These are phyloP conservation scores for Timema podura DNA, from an alignment of 2,888 invertebrate genomes.

Conservation along the genomic window DNA sequence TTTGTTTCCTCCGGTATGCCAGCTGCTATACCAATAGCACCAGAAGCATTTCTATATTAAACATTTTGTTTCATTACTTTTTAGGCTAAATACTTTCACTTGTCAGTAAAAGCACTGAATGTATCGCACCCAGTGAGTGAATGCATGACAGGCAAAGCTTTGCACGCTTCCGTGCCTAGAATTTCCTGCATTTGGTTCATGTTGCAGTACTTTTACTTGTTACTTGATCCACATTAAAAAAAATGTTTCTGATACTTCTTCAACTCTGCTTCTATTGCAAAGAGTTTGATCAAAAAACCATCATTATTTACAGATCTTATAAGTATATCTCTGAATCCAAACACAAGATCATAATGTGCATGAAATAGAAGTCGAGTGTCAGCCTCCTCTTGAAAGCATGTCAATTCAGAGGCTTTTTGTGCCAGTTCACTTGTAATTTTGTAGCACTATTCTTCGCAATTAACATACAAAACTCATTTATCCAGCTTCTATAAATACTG, in stretches of 20 bases:
- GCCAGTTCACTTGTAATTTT: slow-evolving; percentile 6
- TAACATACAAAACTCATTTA: slow-evolving; percentile 3
- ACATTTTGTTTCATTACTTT: not conserved
- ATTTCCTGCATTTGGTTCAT: not conserved
- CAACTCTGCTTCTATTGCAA: not conserved
- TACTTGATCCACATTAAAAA: not conserved
- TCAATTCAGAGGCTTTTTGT: not conserved
- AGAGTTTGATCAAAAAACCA: not conserved
- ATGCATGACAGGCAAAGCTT: not conserved
- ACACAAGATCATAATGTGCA: not conserved
- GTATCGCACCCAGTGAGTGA: slow-evolving; percentile 5
- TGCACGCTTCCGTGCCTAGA: not conserved
- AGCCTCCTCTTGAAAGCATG: slow-evolving; percentile 10
- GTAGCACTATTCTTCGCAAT: not conserved
- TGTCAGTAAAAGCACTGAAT: not conserved
- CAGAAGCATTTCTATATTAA: not conserved
- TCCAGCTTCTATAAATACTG: not conserved
- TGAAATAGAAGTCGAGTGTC: not conserved
- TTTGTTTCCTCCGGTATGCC: not conserved
- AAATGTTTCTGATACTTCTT: not conserved
- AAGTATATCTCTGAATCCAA: not conserved
- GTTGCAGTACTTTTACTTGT: not conserved
- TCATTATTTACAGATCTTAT: slow-evolving; percentile 4
- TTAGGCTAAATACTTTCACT: not conserved
- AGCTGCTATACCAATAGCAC: not conserved